Base-by-base conservation (phyloP, 2,797 vertebrate genomes). In the Alectoris magna region DNA sequence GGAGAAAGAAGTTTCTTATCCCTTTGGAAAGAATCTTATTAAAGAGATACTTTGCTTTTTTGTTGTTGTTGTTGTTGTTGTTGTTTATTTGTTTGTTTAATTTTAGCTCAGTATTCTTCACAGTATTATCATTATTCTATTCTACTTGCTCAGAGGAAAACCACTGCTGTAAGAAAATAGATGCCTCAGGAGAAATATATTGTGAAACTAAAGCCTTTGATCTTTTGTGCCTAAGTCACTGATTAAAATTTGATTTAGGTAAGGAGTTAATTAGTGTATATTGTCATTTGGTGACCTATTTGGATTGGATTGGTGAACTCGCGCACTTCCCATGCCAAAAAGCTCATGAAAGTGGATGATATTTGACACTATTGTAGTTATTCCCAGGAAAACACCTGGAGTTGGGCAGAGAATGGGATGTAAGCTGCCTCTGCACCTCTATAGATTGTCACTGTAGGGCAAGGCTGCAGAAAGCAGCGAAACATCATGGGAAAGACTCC, bases 161-260 rank as follows among this genome's bases (percentile, higher is more conserved):
- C 43, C 21, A 26, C 81, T 97, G 91, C 94, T 96, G 88, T 64
- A 94, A 69, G 51, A 38, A 38, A 96, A 85, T 39, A 80, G 68
- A 95, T 92, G 72, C 82, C 88, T 96, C 56, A 17, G 89, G 68
- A 95, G 93, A 94, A 89, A 96, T 84, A 95, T 90, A 93, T 94
- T 86, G 70, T 24, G 38, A 93, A 97, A 96, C 43, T 51, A 94
- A 96, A 95, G 70, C 84, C 87, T 97, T 93, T 93, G 93, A 83
- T 88, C 86, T 95, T 97, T 94, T 92, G 90, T 91, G 84, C 0
- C 0, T 76, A 89, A 93, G 96, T 94, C 97, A 95, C 75, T 82
- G 94, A 96, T 93, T 95, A 95, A 95, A 97, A 97, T 96, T 89
- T 94, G 74, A 93, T 95, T 96, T 84, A 91, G 93, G 91, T 87